Evolutionary conservation across 2,888 invertebrate genomes (phyloP), one percentile per base, ranked within the genome.

Genomic region (Sepioteuthis lessoniana): DNA sequence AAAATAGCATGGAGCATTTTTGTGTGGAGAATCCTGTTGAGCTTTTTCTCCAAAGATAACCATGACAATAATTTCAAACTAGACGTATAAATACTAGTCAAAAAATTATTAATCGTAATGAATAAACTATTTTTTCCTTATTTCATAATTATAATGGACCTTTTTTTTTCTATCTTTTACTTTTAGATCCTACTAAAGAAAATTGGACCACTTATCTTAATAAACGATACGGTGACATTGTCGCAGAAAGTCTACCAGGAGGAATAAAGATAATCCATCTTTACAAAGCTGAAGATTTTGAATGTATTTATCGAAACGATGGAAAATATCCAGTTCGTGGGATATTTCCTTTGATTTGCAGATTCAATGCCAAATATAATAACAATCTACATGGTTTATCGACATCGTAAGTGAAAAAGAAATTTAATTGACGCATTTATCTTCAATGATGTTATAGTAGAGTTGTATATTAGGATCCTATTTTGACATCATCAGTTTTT

Each of bases 341-440:
- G 19, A 47, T 92, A 25, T 92, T 92, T 31, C 92, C 92, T 10
- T 46, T 92, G 92, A 21, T 92, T n/a, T 92, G 92, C 28, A 92
- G n/a, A 46, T 92, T 47, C 31, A 92, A 92, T 35, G 47, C 42
- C 0, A 92, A 92, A 42, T 92, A 92, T 47, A 92, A 92, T n/a
- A 13, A 92, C 10, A 47, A 47, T 38, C 10, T 92, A 38, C 47
- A 92, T 28, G 92, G 92, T 4, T 28, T 92, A 42, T 47, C 92
- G 13, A 47, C 92, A 46, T 92, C 92, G 92, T 92, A 92, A 42
- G 92, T 91, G n/a, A 25, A n/a, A 50, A 47, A 50, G 21, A 50
- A 3, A 50, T 50, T 50, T 50, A 3, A 19, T 25, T 55, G 25
- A 55, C 25, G 25, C 25, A 25, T 25, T 47, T 47, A 13, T 47